phyloP scores from a whole-genome alignment of 2,888 invertebrate genomes.

The Polylopha cassiicola region DNA sequence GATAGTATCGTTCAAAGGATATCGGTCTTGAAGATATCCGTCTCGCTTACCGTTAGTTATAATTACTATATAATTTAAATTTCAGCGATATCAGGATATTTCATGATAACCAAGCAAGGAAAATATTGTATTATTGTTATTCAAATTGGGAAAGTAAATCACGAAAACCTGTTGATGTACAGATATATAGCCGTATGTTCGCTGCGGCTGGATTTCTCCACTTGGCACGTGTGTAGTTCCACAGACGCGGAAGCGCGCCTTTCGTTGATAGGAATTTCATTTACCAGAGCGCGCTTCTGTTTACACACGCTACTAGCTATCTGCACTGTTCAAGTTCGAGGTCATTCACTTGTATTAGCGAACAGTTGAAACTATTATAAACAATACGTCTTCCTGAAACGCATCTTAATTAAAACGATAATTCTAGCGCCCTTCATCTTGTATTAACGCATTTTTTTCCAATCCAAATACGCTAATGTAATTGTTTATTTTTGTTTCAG shows the following conservation, averaged over 20 bases:
- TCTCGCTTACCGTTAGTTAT: slow-evolving; percentile 14
- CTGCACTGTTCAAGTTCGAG: slow-evolving; percentile 66
- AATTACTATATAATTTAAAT: slow-evolving; percentile 10
- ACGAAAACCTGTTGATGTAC: slow-evolving; percentile 27
- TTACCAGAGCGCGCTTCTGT: slow-evolving; percentile 52
- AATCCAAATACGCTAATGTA: slow-evolving; percentile 23
- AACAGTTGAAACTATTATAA: slow-evolving; percentile 7
- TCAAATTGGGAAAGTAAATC: too few species aligned
- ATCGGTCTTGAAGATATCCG: too few species aligned
- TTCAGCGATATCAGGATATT: too few species aligned
- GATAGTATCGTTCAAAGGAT: slow-evolving; percentile 12
- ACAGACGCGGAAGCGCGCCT: slow-evolving; percentile 53
- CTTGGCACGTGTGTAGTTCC: slow-evolving; percentile 45
- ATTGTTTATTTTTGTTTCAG: slow-evolving; percentile 48
- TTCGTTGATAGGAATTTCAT: slow-evolving; percentile 58
- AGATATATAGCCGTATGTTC: slow-evolving; percentile 33
- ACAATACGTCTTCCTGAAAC: slow-evolving; percentile 8
- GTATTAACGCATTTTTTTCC: too few species aligned
- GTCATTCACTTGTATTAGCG: slow-evolving; percentile 46
- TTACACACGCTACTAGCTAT: slow-evolving; percentile 56
- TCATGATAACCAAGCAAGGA: too few species aligned
- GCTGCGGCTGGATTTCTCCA: slow-evolving; percentile 48
- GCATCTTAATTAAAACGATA: too few species aligned
- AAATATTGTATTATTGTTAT: too few species aligned
- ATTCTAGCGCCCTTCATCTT: too few species aligned